Percentiles rank a stretch among this genome's conserved stretches.
Conservation (phyloP, 2,888 invertebrate genomes). For the Tenthredo mesomela region DNA sequence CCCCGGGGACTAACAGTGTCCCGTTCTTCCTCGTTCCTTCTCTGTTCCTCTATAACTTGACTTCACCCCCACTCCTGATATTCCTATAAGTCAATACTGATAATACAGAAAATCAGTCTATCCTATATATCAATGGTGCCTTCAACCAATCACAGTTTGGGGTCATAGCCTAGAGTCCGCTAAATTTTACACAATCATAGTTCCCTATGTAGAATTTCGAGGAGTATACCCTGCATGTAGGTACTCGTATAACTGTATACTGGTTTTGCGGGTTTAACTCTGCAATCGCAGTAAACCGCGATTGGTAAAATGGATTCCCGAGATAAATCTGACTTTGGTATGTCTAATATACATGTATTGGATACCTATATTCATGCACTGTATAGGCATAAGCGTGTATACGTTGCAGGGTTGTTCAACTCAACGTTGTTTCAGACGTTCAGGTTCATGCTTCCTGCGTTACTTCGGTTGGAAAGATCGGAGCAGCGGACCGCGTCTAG, state of each 20-base stretch:
- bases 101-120: neutral
- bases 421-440: slow-evolving; percentile 46
- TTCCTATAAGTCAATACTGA: neutral
- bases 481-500: slow-evolving; percentile 60
- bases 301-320: slow-evolving; percentile 31
- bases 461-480: slow-evolving; percentile 58
- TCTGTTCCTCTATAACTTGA: slow-evolving; percentile 3
- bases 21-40: neutral
- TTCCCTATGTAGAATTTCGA: neutral
- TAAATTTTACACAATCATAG: slow-evolving; percentile 11
- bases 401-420: slow-evolving; percentile 49
- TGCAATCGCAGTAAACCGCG: slow-evolving; percentile 27
- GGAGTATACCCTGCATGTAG: neutral
- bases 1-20: neutral
- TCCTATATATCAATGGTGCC: neutral
- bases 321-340: slow-evolving; percentile 28
- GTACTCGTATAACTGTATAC: slow-evolving; percentile 19
- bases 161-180: slow-evolving; percentile 4
- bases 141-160: neutral
- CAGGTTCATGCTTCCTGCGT: slow-evolving; percentile 46
- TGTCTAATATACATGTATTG: neutral
- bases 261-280: slow-evolving; percentile 23
- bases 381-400: slow-evolving; percentile 14
- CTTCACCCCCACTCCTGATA: neutral
- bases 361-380: neutral